These are phyloP conservation scores for Drosophila simulans DNA, from an alignment of 1,140 invertebrate genomes.

Conservation along the genomic window DNA sequence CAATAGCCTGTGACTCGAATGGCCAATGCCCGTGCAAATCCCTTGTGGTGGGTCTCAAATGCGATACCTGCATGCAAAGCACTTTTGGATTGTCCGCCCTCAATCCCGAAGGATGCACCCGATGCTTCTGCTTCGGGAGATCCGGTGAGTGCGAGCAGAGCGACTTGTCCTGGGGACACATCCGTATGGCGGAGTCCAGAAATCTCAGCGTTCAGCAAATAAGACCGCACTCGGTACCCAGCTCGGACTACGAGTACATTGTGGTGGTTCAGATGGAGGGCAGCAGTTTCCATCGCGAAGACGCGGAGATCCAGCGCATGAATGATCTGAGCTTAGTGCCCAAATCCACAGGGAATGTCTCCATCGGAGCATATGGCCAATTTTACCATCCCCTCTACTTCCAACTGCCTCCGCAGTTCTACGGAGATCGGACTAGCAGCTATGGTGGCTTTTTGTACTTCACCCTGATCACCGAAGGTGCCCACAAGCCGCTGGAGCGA, in stretches of 20 bases:
- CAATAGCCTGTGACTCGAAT: conserved; percentile 90
- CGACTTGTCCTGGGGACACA: conserved; percentile 90
- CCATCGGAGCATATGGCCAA: conserved; percentile 87
- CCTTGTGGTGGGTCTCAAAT: conserved; percentile 88
- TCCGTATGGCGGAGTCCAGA: conserved; percentile 87
- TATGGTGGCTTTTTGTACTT: conserved; percentile 97
- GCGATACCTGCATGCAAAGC: conserved; percentile 92
- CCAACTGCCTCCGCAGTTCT: conserved; percentile 92
- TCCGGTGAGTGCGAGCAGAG: conserved; percentile 91
- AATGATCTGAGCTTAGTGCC: conserved; percentile 85
- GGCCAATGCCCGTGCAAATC: conserved; percentile 95
- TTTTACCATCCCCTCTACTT: conserved; percentile 94
- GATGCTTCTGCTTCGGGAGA: conserved; percentile 95
- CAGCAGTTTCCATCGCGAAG: conserved; percentile 63
- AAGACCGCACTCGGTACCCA: conserved; percentile 55
- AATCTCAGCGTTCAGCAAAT: conserved; percentile 86
- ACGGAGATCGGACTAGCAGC: conserved; percentile 94
- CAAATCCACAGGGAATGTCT: conserved; percentile 86
- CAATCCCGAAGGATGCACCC: conserved; percentile 92
- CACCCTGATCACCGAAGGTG: conserved; percentile 88
- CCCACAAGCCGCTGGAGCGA: conserved; percentile 86
- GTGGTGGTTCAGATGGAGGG: conserved; percentile 76
- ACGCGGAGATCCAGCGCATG: conserved; percentile 83
- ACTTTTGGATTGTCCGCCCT: conserved; percentile 91
- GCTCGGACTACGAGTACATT: conserved; percentile 81